Conservation (phyloP, 1,140 invertebrate genomes). For the Protaetia brevitarsis region DNA sequence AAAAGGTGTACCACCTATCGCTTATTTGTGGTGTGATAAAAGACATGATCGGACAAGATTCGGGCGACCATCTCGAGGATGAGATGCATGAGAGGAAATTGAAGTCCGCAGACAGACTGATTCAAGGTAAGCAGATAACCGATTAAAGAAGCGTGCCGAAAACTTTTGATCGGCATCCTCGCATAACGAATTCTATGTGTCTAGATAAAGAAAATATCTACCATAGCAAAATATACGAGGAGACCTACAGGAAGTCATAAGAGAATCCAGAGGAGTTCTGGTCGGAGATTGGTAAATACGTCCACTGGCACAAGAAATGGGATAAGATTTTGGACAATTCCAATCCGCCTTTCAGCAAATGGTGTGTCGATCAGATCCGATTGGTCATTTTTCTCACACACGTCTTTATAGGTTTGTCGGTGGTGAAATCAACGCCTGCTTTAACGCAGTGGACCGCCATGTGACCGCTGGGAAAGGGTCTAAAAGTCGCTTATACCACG, state of each 20-base stretch:
- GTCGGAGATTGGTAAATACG: slow-evolving; percentile 67
- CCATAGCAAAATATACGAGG: slow-evolving; percentile 55
- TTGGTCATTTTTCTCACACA: background rate
- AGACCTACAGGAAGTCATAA: slow-evolving; percentile 65
- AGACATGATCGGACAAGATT: too few relatives aligned
- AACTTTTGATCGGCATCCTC: background rate
- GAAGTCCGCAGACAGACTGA: too few relatives aligned
- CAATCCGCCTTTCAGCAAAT: slow-evolving; percentile 84
- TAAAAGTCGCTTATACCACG: slow-evolving; percentile 81
- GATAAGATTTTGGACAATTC: slow-evolving; percentile 78
- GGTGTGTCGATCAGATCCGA: slow-evolving; percentile 56
- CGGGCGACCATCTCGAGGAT: too few relatives aligned
- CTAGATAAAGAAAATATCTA: background rate
- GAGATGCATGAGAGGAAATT: too few relatives aligned
- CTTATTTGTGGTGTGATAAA: too few relatives aligned
- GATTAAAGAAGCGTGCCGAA: background rate
- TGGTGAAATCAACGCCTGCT: slow-evolving; percentile 87
- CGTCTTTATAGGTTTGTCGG: slow-evolving; percentile 70
- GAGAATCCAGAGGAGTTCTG: slow-evolving; percentile 83
- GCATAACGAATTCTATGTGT: background rate
- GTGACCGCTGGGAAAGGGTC: slow-evolving; percentile 74
- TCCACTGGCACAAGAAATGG: slow-evolving; percentile 84
- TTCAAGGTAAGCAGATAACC: too few relatives aligned
- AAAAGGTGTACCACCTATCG: too few relatives aligned
- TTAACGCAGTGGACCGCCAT: slow-evolving; percentile 90